phyloP scores from a whole-genome alignment of 2,113 vertebrate species.

The Acanthisitta chloris region DNA sequence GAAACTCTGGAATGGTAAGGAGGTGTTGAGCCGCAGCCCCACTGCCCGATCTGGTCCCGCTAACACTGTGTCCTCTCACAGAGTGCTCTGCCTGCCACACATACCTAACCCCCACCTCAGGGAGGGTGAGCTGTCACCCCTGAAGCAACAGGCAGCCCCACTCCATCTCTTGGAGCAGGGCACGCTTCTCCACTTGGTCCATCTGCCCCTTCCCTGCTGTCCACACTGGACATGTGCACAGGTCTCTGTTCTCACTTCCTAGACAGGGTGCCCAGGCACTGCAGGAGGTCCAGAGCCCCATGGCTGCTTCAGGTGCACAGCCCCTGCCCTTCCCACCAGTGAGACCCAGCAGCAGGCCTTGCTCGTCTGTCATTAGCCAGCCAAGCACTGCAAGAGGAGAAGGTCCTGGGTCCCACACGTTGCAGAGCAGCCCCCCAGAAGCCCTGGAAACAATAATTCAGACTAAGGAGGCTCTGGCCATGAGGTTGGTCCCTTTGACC shows the following conservation, averaged over 20 bases:
- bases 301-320: not conserved
- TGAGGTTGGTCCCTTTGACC: not conserved
- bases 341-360: not conserved
- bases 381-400: accelerated
- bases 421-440: not conserved
- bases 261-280: accelerated
- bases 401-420: accelerated
- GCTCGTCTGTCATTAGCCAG: not conserved
- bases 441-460: not conserved
- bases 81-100: constrained; percentile 24
- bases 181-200: not conserved
- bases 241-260: not conserved
- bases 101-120: constrained; percentile 10
- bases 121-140: not conserved
- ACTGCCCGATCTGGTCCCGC: accelerated
- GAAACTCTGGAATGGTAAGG: constrained; percentile 80
- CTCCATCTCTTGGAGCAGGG: not conserved
- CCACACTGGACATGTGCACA: not conserved
- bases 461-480: not conserved
- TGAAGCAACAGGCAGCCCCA: accelerated
- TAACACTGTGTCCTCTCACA: constrained; percentile 23
- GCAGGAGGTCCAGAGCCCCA: accelerated
- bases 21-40: accelerated
- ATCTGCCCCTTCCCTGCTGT: not conserved
- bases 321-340: not conserved